Evolutionary conservation across 1,140 invertebrate genomes (phyloP), one percentile per base, ranked within the genome.

Genomic region (Psix sp.): DNA sequence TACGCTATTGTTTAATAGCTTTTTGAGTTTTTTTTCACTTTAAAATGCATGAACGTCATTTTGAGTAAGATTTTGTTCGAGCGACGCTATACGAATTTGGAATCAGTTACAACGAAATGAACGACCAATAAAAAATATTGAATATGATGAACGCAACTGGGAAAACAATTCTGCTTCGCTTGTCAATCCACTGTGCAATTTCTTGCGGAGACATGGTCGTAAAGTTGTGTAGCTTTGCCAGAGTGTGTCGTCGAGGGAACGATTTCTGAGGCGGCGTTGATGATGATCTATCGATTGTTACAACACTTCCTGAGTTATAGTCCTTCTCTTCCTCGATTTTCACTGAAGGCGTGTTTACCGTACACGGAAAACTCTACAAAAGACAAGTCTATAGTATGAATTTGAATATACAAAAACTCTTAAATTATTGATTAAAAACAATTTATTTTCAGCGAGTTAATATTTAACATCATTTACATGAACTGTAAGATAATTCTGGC

Each of bases 101-200:
- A 5, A 52, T 10, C 18, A 46, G 33, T 86, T 73, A 89, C 48
- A 89, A 84, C 83, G 84, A 91, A 39, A 94, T 93, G 78, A 94
- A 94, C 17, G 92, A 91, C 94, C 94, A 96, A 76, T 95, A 96
- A 36, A 95, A 88, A 38, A 93, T 86, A 78, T 96, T 96, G 78
- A 96, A 96, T 35, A 94, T 88, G 0, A 95, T 74, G 80, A 96
- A 96, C 0, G 91, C 84, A 1, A 92, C 77, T 0, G 95, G 95
- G 80, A 96, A 96, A 1, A 94, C 83, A 11, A 94, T 86, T 20
- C 94, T 89, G 16, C 94, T 94, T 6, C 93, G 89, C 74, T 89
- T 92, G 84, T 96, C 94, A 35, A 96, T 95, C 93, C 94, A 95
- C 33, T 92, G 93, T 46, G 94, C 92, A 29, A 95, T 94, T 82